Percentiles rank a stretch among this genome's conserved stretches.
These are phyloP conservation scores for Colius striatus DNA, from an alignment of 2,113 vertebrate species.

Conservation along the genomic window DNA sequence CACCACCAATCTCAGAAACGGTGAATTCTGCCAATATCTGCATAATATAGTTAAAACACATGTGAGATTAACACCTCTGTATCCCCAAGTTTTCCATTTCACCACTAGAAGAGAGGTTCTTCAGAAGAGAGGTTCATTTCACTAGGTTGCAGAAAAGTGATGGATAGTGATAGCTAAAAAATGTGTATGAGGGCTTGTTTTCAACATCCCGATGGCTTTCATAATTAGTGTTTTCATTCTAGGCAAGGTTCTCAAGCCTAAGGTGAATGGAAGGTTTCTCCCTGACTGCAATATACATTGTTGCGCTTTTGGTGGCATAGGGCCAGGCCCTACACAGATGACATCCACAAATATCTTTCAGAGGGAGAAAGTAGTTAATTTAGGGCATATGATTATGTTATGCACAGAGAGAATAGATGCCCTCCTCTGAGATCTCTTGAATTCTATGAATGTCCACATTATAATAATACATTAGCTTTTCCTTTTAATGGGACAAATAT, in stretches of 20 bases:
- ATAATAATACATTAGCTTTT: background rate
- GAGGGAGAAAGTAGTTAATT: background rate
- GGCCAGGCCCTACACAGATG: background rate
- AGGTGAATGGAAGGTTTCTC: background rate
- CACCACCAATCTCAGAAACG: background rate
- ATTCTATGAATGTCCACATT: background rate
- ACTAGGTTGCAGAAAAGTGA: background rate
- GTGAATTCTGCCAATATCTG: background rate
- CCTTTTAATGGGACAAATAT: background rate
- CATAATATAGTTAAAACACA: background rate
- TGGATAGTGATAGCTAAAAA: background rate
- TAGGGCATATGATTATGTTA: background rate
- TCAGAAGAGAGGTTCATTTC: background rate
- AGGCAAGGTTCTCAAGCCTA: background rate
- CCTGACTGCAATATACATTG: fast-evolving
- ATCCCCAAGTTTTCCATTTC: background rate
- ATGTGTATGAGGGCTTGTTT: background rate
- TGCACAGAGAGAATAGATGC: background rate
- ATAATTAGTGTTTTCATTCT: background rate
- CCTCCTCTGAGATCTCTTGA: background rate
- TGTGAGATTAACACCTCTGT: fast-evolving
- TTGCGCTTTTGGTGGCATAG: background rate
- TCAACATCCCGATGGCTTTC: background rate
- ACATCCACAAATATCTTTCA: background rate
- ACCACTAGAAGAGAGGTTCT: background rate